Conservation (phyloP, 2,888 invertebrate species). For the Metallyticus violacea region DNA sequence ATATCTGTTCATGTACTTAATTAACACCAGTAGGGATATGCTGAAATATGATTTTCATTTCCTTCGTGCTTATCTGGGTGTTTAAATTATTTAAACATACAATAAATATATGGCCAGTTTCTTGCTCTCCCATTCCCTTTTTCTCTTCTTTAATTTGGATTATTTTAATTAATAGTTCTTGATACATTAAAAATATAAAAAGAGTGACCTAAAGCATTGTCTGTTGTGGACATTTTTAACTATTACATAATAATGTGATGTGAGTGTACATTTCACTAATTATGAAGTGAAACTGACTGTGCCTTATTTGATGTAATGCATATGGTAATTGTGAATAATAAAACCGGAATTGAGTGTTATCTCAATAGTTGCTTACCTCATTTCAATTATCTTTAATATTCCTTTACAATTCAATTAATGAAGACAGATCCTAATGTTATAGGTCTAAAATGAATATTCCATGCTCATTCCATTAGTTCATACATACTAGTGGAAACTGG, state of each 20-base stretch:
- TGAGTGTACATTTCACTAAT: neutral
- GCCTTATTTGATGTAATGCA: conserved; percentile 23
- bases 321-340: conserved; percentile 10
- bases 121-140: neutral
- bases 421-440: too few relatives aligned
- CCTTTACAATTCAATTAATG: neutral
- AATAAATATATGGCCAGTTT: neutral
- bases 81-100: neutral
- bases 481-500: too few relatives aligned
- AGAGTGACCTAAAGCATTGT: neutral
- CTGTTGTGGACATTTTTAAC: neutral
- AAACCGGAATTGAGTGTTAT: neutral
- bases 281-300: conserved; percentile 2
- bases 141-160: neutral
- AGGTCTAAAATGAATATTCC: too few relatives aligned
- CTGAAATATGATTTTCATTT: neutral
- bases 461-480: too few relatives aligned
- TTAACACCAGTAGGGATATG: neutral
- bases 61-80: neutral
- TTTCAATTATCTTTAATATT: neutral
- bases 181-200: neutral
- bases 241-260: neutral
- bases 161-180: neutral
- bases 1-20: neutral
- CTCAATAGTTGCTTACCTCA: neutral